Evolutionary conservation across 2,888 invertebrate genomes (phyloP), one percentile per base, ranked within the genome.

Genomic region (Dromius quadrimaculatus): DNA sequence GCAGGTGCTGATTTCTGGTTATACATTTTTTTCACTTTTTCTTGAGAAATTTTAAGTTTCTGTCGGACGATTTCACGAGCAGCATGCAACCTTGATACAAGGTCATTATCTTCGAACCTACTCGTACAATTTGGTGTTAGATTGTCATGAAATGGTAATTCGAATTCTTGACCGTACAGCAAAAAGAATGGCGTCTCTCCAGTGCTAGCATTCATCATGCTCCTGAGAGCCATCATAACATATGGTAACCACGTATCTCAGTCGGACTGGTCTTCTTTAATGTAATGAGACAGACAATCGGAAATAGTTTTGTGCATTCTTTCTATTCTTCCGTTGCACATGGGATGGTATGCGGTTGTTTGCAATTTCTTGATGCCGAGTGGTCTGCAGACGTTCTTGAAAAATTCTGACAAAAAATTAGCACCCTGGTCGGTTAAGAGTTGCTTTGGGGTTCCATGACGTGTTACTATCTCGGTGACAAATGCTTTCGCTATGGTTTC

Each of bases 341-440:
- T 47, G 3, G 73, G 72, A 15, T 66, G 72, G 19, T 62, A 75
- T 1, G 69, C 65, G 1, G 66, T 71, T 8, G n/a, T n/a, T n/a
- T n/a, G n/a, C n/a, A 72, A 32, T 17, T 71, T 50, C 9, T 68
- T 23, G 9, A 71, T 62, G 28, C 9, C 20, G 8, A 71, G 62
- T 19, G 62, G n/a, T 8, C 47, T 43, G 45, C 65, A 71, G 23
- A 59, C 8, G 23, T 70, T 17, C 32, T 34, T 32, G 5, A 74
- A 47, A n/a, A 74, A 8, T 3, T 71, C 50, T 1, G 66, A 70
- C 2, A 65, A 43, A 64, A 75, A 74, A 79, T 79, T 76, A 0
- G 65, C 28, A 36, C 77, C 78, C 63, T 72, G 72, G 72, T 78
- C 77, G 4, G 77, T 76, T n/a, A 79, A 15, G 13, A 80, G 50